Base-by-base conservation (phyloP, 2,113 vertebrate species). In the Pseudolaguvia tuberculata region DNA sequence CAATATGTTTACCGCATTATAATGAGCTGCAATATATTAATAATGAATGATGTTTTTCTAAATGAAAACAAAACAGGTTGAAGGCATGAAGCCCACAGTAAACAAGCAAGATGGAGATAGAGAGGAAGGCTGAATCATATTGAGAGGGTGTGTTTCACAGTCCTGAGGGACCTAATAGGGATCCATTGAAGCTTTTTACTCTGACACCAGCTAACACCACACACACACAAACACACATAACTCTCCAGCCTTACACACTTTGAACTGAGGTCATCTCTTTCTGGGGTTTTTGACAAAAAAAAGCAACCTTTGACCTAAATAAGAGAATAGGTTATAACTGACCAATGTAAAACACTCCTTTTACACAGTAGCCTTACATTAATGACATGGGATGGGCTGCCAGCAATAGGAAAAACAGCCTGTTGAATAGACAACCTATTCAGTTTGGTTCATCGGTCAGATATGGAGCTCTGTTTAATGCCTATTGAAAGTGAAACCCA, bases 331-430 rank as follows among this genome's bases (percentile, higher is more conserved):
- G 58, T 23, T 78, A 73, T 72, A 70, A 72, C 68, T 52, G 73
- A 65, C 62, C 50, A 8, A 53, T 81, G 80, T 81, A 71, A 72
- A 67, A 70, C 75, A 77, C 29, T 65, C 63, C 42, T 72, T 71
- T 61, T 76, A 76, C 57, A 55, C 67, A 76, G 73, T 76, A 55
- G 62, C 70, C 61, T 69, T 53, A 73, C 73, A 73, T 81, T 79
- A 81, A 81, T 78, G 72, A 45, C 80, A 76, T 76, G 56, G 78
- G 78, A 69, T 23, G 66, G 73, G 69, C 73, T 73, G 63, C 68
- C 76, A 75, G 80, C 76, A 68, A 67, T 51, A 69, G 73, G 73
- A 75, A 71, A 72, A 72, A n/a, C 67, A 50, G 63, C 57, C 66
- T 63, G 71, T 53, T 70, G 59, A 70, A 67, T 71, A 20, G 51